Evolutionary conservation across 2,113 vertebrate genomes (phyloP), one percentile per base, ranked within the genome.

Genomic region (Bambusicola thoracicus): DNA sequence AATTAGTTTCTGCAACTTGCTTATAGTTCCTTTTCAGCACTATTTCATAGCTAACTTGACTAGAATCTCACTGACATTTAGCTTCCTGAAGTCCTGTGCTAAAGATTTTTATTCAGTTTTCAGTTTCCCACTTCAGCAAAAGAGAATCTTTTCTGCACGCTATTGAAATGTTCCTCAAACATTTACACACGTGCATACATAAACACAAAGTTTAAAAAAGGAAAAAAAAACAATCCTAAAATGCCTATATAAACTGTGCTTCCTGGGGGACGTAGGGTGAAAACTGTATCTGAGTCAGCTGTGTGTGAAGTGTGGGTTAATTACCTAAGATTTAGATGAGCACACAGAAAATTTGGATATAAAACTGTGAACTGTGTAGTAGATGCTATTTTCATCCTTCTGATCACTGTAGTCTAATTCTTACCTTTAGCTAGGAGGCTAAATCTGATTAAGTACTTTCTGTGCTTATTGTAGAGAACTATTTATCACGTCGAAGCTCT

Each of bases 381-480:
- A 34, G 81, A 56, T 81, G 63, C 65, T 94, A 61, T 95, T 93
- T 95, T 92, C 51, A 78, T 65, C 68, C 34, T 78, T 68, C 65
- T 82, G 63, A 66, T 92, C 68, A 49, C 75, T 82, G 55, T 27
- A 55, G 65, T 81, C 63, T 95, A 87, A 93, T 94, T 81, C 56
- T 92, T 93, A 82, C 67, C 80, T 85, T 89, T 89, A 72, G 69
- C 58, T 93, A 70, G 63, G 79, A 93, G 59, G 65, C 46, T 94
- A 87, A 94, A 92, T 94, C 94, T 91, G 89, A 84, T 96, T 81
- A 96, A 92, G 82, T 83, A 30, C 78, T 87, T 59, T 87, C 63
- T 46, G 70, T 1, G 1, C 30, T 94, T 13, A n/a, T 69, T 80
- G 46, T 83, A 55, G 32, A 81, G 24, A 82, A 24, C 68, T 63